These are phyloP conservation scores for Elmis aenea DNA, from an alignment of 2,888 invertebrate genomes.

Conservation along the genomic window DNA sequence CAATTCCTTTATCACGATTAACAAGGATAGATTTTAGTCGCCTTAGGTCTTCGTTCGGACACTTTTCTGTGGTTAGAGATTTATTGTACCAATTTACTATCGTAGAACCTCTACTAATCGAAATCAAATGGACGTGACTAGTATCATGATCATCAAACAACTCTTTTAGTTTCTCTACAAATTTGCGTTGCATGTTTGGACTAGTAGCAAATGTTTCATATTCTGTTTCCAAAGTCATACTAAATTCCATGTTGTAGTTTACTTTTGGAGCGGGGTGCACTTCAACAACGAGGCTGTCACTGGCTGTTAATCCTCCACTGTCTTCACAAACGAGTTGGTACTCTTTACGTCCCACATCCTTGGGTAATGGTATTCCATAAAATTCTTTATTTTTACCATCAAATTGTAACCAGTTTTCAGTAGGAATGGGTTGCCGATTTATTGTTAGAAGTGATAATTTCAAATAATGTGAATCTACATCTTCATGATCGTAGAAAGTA, in stretches of 20 bases:
- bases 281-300: conserved; percentile 73
- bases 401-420: conserved; percentile 82
- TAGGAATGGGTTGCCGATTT: conserved; percentile 62
- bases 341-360: conserved; percentile 68
- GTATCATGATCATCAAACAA: conserved; percentile 73
- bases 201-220: conserved; percentile 66
- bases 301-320: conserved; percentile 66
- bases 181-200: conserved; percentile 69
- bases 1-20: conserved; percentile 53
- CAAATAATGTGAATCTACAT: conserved; percentile 68
- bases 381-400: conserved; percentile 85
- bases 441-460: conserved; percentile 68
- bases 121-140: conserved; percentile 67
- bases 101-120: conserved; percentile 62
- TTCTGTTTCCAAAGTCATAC: conserved; percentile 68
- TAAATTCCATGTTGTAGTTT: conserved; percentile 72
- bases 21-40: conserved; percentile 67
- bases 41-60: conserved; percentile 74
- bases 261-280: conserved; percentile 61
- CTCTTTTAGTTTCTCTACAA: conserved; percentile 71
- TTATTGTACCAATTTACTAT: conserved; percentile 78
- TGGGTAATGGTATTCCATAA: conserved; percentile 73
- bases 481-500: conserved; percentile 86
- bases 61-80: conserved; percentile 65
- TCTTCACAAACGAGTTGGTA: conserved; percentile 76